A percentile compares a stretch with the other conserved stretches of the same genome.
phyloP scores from a whole-genome alignment of 2,113 vertebrate species.

The Rhadina sibilatrix region DNA sequence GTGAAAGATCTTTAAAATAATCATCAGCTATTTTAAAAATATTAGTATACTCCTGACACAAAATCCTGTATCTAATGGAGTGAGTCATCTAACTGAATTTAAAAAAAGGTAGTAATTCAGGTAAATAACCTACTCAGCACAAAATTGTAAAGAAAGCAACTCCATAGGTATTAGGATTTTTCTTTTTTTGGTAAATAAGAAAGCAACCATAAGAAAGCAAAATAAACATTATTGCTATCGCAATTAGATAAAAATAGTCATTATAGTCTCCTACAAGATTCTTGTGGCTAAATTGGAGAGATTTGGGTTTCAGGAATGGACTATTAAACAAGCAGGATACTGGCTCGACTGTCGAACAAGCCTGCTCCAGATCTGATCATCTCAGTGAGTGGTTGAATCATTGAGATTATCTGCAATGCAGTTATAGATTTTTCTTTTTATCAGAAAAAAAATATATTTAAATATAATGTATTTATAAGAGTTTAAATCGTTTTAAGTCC shows the following conservation, averaged over 20 bases:
- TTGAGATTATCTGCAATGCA: background rate
- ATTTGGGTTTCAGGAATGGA: background rate
- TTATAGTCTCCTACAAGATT: background rate
- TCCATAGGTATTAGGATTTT: background rate
- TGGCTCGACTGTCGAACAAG: rapidly evolving
- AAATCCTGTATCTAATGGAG: background rate
- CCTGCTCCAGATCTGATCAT: background rate
- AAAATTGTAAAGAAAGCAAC: background rate
- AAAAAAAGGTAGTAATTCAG: background rate
- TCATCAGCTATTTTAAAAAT: background rate
- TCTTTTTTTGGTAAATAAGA: background rate
- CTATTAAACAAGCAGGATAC: background rate
- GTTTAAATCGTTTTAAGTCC: background rate
- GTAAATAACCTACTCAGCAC: background rate
- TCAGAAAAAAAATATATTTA: background rate
- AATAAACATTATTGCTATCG: background rate
- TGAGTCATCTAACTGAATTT: background rate
- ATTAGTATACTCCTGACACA: background rate
- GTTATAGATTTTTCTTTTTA: background rate
- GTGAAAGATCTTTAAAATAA: background rate
- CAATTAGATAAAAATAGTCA: background rate
- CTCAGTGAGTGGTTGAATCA: background rate
- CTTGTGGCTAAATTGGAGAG: background rate
- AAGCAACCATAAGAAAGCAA: background rate
- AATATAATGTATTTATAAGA: background rate